Percentiles rank a stretch among this genome's conserved stretches.
These are phyloP conservation scores for Lamproptera curius DNA, from an alignment of 2,888 invertebrate species.

Conservation along the genomic window DNA sequence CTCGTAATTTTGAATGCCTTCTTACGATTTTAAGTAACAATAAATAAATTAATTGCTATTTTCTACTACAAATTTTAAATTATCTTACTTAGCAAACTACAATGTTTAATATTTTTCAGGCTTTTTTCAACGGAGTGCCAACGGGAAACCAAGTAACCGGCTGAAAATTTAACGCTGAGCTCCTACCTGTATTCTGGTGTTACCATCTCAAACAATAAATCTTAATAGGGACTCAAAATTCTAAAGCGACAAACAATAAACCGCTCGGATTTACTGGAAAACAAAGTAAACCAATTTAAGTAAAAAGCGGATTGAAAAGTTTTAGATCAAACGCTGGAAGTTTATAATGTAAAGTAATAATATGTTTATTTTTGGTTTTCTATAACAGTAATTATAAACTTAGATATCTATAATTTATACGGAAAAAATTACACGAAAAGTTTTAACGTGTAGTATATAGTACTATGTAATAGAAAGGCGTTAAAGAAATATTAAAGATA, in stretches of 20 bases:
- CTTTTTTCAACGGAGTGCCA: constrained; percentile 2
- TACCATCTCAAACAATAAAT: constrained; percentile 5
- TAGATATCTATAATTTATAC: too few relatives aligned
- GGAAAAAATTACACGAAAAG: too few relatives aligned
- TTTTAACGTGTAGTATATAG: too few relatives aligned
- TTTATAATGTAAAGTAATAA: too few relatives aligned
- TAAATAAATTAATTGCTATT: not conserved
- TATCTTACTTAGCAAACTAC: not conserved
- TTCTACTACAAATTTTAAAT: not conserved
- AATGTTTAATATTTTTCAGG: not conserved
- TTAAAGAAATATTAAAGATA: too few relatives aligned
- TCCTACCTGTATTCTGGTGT: constrained; percentile 8
- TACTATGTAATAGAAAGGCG: too few relatives aligned
- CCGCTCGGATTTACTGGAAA: not conserved
- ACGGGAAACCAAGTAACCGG: constrained; percentile 3
- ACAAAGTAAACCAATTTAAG: constrained; percentile 1
- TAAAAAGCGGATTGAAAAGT: not conserved
- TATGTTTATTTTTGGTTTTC: too few relatives aligned
- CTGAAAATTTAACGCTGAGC: not conserved
- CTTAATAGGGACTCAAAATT: constrained; percentile 8
- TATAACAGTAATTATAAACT: too few relatives aligned
- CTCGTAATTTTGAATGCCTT: too few relatives aligned
- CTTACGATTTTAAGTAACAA: too few relatives aligned
- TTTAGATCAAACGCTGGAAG: not conserved
- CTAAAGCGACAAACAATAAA: constrained; percentile 6